Base-by-base conservation (phyloP, 2,888 invertebrate genomes). In the Ornithoptera alexandrae region DNA sequence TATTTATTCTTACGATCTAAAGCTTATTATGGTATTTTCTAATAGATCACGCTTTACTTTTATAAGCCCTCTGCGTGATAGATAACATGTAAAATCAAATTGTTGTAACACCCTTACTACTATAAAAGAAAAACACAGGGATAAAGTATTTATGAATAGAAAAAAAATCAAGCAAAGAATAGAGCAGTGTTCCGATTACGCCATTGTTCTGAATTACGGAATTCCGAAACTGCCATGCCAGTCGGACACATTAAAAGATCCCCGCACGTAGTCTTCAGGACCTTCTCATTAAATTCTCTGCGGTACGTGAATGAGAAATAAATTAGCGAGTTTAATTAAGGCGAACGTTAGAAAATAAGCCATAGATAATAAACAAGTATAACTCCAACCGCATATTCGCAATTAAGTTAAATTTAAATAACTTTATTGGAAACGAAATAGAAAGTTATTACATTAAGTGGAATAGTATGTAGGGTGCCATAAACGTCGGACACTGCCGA, bases 231-330 rank as follows among this genome's bases (percentile, higher is more conserved):
- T 53, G 64, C 42, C 59, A 68, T 64, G 63, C 66, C 66, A 42
- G 71, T 74, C 68, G 62, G 69, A 68, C 75, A 74, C 75, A 75
- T 77, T 78, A 73, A 71, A 66, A 69, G 68, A 74, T 67, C 72
- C 66, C 69, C 71, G 73, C 77, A 77, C 78, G 78, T 76, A 77
- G 72, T 74, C 70, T 73, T 75, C 72, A 73, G 71, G 73, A 71
- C 70, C 74, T 74, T 30, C 72, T 78, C 78, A 78, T 80, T 79
- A 78, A 79, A 80, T 78, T 76, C 75, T 73, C 74, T 70, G 75
- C 78, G 75, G 73, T 74, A 68, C 71, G 74, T 74, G 77, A 80
- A 78, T 76, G 76, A 75, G 74, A 72, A 79, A 77, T 78, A 72
- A 72, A 75, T 73, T 71, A 61, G 70, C 72, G 71, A 78, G 77